These are phyloP conservation scores for Miichthys miiuy DNA, from an alignment of 2,797 vertebrate species.

Conservation along the genomic window DNA sequence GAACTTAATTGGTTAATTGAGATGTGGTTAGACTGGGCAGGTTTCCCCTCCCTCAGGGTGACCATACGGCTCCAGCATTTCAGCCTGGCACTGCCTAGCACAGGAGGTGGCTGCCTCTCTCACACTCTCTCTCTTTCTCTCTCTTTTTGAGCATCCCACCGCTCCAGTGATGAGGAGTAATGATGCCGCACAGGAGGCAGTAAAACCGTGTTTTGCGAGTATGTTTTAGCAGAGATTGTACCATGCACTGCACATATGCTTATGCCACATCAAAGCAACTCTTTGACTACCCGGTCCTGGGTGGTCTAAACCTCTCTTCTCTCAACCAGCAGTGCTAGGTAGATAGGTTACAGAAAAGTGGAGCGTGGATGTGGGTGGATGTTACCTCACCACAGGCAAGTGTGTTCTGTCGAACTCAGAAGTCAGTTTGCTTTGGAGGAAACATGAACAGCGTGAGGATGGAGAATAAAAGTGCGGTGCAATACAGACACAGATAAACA, in stretches of 20 bases:
- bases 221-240: conserved; percentile 78
- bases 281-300: conserved; percentile 77
- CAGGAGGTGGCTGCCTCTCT: conserved; percentile 70
- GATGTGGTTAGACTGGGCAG: conserved; percentile 80
- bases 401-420: conserved; percentile 65
- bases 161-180: conserved; percentile 69
- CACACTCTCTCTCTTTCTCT: conserved; percentile 47
- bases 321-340: conserved; percentile 57
- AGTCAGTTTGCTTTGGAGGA: conserved; percentile 76
- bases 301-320: conserved; percentile 80
- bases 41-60: conserved; percentile 76
- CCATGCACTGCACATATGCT: conserved; percentile 78
- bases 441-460: conserved; percentile 52
- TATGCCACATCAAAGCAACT: conserved; percentile 83
- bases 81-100: conserved; percentile 74
- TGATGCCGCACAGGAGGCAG: conserved; percentile 80
- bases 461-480: conserved; percentile 63
- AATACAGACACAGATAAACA: conserved; percentile 60
- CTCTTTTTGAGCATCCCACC: conserved; percentile 69
- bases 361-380: conserved; percentile 73
- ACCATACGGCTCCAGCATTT: conserved; percentile 78
- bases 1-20: conserved; percentile 84
- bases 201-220: conserved; percentile 78
- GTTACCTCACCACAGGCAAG: conserved; percentile 70
- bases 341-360: conserved; percentile 66